Percentiles rank a stretch among this genome's conserved stretches.
phyloP scores from a whole-genome alignment of 2,113 vertebrate species.

The Gymnocephalus cernua region DNA sequence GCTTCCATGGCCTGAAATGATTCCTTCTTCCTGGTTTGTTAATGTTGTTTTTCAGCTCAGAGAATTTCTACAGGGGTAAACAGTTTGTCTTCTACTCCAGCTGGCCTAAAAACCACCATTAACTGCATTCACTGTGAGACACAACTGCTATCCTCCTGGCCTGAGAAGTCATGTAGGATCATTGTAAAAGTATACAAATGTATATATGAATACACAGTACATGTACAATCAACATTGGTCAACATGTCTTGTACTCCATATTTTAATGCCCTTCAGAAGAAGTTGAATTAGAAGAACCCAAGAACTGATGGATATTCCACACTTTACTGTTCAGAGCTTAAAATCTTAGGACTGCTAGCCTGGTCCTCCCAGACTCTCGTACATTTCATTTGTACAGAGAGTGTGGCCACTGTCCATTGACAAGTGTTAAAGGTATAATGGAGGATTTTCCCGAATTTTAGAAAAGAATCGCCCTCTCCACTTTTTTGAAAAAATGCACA shows the following conservation, averaged over 20 bases:
- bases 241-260: not conserved
- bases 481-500: too few species aligned
- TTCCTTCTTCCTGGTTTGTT: conserved; percentile 51
- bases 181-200: not conserved
- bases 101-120: conserved; percentile 20
- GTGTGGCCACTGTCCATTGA: too few species aligned
- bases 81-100: conserved; percentile 27
- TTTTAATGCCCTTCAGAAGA: conserved; percentile 15
- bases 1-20: conserved; percentile 37
- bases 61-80: conserved; percentile 66
- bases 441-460: too few species aligned
- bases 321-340: too few species aligned
- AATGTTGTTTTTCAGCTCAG: conserved; percentile 52
- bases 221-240: not conserved
- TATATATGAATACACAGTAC: not conserved
- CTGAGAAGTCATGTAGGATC: not conserved
- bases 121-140: conserved; percentile 3
- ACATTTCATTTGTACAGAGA: too few species aligned
- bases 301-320: too few species aligned
- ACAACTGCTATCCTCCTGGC: not conserved
- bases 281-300: conserved; percentile 6
- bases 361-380: too few species aligned
- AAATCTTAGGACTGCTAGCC: too few species aligned
- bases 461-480: too few species aligned
- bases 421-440: too few species aligned